A percentile compares a stretch with the other conserved stretches of the same genome.
These are phyloP conservation scores for Diplodus puntazzo DNA, from an alignment of 2,797 vertebrate genomes.

Conservation along the genomic window DNA sequence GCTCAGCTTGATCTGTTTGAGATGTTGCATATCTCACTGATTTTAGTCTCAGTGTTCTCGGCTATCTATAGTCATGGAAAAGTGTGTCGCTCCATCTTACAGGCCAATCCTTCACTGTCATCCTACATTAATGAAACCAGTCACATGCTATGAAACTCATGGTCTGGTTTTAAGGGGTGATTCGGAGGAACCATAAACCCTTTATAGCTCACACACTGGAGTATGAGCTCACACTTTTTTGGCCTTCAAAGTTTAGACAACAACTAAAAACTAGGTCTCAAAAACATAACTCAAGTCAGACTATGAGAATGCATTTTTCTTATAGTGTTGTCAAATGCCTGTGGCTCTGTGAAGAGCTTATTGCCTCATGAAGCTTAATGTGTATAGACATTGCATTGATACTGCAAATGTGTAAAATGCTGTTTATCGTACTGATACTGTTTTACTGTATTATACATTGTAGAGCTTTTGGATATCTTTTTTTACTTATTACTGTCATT, in stretches of 20 bases:
- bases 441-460: no score
- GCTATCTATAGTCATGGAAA: conserved; percentile 59
- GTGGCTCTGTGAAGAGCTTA: conserved; percentile 1
- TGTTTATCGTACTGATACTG: no score
- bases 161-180: conserved; percentile 30
- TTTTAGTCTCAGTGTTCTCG: conserved; percentile 38
- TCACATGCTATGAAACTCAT: conserved; percentile 13
- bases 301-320: not conserved
- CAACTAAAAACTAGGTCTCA: not conserved
- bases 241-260: conserved; percentile 31
- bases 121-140: conserved; percentile 43
- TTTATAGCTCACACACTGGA: conserved; percentile 13
- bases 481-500: no score
- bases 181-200: conserved; percentile 9
- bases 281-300: conserved; percentile 1
- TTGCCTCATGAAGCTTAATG: not conserved
- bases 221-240: not conserved
- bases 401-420: no score
- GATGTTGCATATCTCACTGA: conserved; percentile 41
- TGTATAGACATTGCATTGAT: no score
- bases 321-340: not conserved
- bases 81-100: conserved; percentile 54
- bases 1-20: conserved; percentile 44
- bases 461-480: no score
- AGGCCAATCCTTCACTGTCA: conserved; percentile 50